Percentiles rank a stretch among this genome's conserved stretches.
Evolutionary conservation across 2,888 invertebrate species (phyloP).

Genomic region (Drosophila conformis): DNA sequence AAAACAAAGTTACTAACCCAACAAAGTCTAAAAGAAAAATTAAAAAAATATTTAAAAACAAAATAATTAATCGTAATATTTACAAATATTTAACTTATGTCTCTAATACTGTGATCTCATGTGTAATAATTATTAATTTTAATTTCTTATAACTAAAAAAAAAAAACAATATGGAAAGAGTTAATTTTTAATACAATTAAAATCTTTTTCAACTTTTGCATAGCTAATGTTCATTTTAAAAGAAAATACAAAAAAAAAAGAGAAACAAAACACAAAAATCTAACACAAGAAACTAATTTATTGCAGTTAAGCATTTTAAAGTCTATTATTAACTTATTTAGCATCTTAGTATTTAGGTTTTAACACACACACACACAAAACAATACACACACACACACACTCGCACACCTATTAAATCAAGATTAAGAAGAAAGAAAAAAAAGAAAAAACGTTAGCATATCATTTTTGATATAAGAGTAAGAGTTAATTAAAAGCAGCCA

Average conservation of each 20-base stretch:
- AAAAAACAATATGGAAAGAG: constrained; percentile 22
- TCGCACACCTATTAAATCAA: constrained; percentile 23
- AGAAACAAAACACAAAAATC: constrained; percentile 35
- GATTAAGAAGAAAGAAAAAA: constrained; percentile 20
- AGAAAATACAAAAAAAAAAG: constrained; percentile 27
- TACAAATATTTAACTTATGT: constrained; percentile 82
- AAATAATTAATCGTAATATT: constrained; percentile 50
- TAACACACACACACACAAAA: constrained; percentile 36
- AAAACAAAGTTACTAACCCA: constrained; percentile 67
- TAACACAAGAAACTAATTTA: constrained; percentile 76
- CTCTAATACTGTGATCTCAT: constrained; percentile 86
- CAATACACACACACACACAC: constrained; percentile 7
- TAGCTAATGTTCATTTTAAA: constrained; percentile 74
- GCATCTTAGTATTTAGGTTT: constrained; percentile 62
- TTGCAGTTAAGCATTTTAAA: constrained; percentile 73
- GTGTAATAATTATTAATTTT: constrained; percentile 84
- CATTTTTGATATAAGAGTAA: constrained; percentile 68
- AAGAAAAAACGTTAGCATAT: constrained; percentile 61
- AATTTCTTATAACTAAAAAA: constrained; percentile 72
- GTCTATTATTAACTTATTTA: constrained; percentile 65
- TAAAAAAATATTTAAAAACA: constrained; percentile 24
- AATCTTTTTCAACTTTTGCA: constrained; percentile 61
- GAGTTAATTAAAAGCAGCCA: constrained; percentile 45
- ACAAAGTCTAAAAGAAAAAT: constrained; percentile 57
- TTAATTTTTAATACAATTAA: constrained; percentile 49